phyloP scores from a whole-genome alignment of 2,888 invertebrate species.

The Noctua comes region DNA sequence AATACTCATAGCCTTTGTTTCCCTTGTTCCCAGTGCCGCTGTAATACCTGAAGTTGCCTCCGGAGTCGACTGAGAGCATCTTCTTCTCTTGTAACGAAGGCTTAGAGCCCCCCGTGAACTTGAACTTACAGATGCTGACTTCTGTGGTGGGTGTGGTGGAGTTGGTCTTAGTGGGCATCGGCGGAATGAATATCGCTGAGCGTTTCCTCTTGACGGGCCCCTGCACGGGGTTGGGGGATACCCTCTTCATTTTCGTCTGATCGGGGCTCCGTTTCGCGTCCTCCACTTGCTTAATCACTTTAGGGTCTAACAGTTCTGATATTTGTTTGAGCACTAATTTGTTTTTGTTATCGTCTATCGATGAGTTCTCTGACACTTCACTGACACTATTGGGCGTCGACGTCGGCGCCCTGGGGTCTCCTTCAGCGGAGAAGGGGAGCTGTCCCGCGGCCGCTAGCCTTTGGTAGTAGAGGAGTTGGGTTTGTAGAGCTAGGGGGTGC shows the following conservation, averaged over 20 bases:
- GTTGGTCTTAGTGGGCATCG: conserved; percentile 93
- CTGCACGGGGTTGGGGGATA: conserved; percentile 81
- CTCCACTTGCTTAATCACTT: conserved; percentile 83
- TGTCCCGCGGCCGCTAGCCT: conserved; percentile 91
- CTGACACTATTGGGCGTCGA: conserved; percentile 79
- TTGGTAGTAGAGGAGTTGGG: conserved; percentile 94
- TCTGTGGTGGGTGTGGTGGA: conserved; percentile 94
- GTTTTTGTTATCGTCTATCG: conserved; percentile 84
- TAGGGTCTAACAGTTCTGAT: conserved; percentile 86
- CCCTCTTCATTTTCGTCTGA: conserved; percentile 85
- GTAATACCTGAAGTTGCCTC: conserved; percentile 96
- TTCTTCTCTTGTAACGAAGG: conserved; percentile 97
- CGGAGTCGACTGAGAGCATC: conserved; percentile 97
- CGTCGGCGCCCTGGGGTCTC: conserved; percentile 73
- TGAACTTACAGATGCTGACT: conserved; percentile 97
- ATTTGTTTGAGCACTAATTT: conserved; percentile 87
- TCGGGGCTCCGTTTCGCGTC: conserved; percentile 80
- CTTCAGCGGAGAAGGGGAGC: conserved; percentile 83
- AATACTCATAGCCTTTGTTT: conserved; percentile 95
- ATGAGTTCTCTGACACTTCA: conserved; percentile 79
- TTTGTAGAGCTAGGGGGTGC: conserved; percentile 93
- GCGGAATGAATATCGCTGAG: conserved; percentile 96
- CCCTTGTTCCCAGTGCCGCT: conserved; percentile 96
- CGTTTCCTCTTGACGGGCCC: conserved; percentile 93
- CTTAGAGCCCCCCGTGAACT: conserved; percentile 97